Percentiles rank a stretch among this genome's conserved stretches.
Conservation (phyloP, 2,888 invertebrate genomes). For the Cotesia congregata region DNA sequence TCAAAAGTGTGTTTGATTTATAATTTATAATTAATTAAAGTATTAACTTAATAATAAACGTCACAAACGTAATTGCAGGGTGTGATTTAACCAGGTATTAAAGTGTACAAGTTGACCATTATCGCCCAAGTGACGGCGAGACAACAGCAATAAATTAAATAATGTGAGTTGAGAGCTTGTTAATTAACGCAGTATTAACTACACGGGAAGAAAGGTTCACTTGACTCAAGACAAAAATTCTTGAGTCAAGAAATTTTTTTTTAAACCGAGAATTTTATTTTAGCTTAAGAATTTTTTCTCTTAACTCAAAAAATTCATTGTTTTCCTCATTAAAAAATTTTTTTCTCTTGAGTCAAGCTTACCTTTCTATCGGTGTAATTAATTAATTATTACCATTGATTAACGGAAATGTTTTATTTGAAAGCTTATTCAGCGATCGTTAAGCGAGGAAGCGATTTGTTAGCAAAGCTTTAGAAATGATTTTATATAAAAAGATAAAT, state of each 20-base stretch:
- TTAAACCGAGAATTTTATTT: no score
- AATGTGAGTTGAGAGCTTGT: background rate
- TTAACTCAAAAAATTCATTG: no score
- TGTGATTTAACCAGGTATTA: background rate
- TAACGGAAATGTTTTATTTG: background rate
- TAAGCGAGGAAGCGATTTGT: background rate
- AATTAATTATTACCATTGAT: background rate
- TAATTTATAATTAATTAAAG: background rate
- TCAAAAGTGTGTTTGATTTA: background rate
- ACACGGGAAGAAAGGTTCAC: no score
- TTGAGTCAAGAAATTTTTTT: no score
- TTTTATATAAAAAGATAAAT: background rate
- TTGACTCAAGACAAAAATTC: no score
- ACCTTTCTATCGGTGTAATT: background rate
- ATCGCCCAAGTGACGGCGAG: background rate
- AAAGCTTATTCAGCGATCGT: background rate
- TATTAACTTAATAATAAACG: no score
- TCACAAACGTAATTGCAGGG: background rate
- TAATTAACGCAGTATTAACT: background rate
- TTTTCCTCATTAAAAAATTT: no score
- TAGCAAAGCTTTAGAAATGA: background rate
- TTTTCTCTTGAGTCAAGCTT: no score
- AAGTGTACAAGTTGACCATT: background rate
- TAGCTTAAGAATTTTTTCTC: no score
- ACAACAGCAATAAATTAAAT: constrained; percentile 1